Evolutionary conservation across 2,888 invertebrate genomes (phyloP), one percentile per base, ranked within the genome.

Genomic region (Pandemis corylana): DNA sequence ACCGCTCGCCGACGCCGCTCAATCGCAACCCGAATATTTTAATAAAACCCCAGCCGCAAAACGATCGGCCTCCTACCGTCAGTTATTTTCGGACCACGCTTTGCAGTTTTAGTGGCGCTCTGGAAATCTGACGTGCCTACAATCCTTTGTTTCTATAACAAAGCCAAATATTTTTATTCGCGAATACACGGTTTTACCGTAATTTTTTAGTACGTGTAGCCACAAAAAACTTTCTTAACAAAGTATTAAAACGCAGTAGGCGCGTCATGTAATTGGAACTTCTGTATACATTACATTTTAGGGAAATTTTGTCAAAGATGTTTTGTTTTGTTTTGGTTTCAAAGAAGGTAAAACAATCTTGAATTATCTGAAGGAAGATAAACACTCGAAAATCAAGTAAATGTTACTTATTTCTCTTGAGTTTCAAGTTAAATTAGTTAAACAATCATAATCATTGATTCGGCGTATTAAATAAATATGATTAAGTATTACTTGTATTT

Each of bases 1-100:
- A 78, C 78, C 82, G 79, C 79, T 77, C 76, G 75, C 73, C 76
- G 76, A 75, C 78, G 63, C 75, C 75, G 78, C 76, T 77, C 77
- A 79, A 83, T 84, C 82, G 80, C 80, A 82, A 79, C 76, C 79
- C 81, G 82, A 84, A 87, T 86, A 87, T 85, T 84, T 83, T 83
- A 84, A 81, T 80, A 77, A 82, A 83, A 81, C 79, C 83, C 79
- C 72, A 74, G 75, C 77, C 77, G 77, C 79, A 76, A 74, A 80
- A 76, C 71, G 76, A 75, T 76, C 70, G 72, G 69, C 15, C 51
- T 59, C 41, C 74, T 71, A 67, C 76, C 75, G 62, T 76, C 61
- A 64, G 59, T 56, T 79, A 76, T 78, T 80, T 72, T 77, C 59
- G 65, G 59, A 62, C 66, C 10, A 49, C 36, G 28, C 62, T 62